Evolutionary conservation across 2,797 vertebrate species (phyloP), one percentile per base, ranked within the genome.

Genomic region (Chanos chanos): DNA sequence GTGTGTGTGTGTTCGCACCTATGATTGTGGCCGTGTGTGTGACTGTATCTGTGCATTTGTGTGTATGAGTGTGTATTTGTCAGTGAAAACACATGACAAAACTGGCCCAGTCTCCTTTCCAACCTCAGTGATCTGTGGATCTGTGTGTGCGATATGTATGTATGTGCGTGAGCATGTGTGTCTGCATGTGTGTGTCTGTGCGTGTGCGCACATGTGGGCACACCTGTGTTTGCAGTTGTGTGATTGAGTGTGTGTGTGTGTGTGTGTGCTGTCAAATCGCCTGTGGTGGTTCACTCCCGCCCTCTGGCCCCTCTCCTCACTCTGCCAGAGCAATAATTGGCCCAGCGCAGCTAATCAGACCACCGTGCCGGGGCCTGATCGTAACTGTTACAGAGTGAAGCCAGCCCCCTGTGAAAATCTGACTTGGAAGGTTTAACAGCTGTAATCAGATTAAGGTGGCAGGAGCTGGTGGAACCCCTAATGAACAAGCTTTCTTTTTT

Each of bases 311-410:
- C 50, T 18, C 24, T 4, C 15, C 69, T 19, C 68, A 80, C 70
- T 56, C 75, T 77, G 71, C 84, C 78, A 79, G 77, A 75, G 76
- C 77, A 74, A 63, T 86, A 83, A 80, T 77, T 83, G 77, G 79
- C 79, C 80, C 77, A 68, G 68, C 41, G 72, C 77, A 37, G 74
- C 82, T 84, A 83, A 86, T 86, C 83, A 84, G 86, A 78, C 82
- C 80, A 78, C 83, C 78, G 64, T 73, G 74, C 66, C 39, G 65
- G 67, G 66, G 74, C 78, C 77, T 81, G 84, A 66, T 47, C 7
- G 86, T 87, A 89, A 90, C 90, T 87, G 90, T 89, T 89, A 91
- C 91, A 85, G 89, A 88, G 83, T 89, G 85, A 89, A 86, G 87
- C 86, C 81, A 80, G 81, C 81, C 74, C 82, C 70, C 82, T 85